Evolutionary conservation across 2,888 invertebrate species (phyloP).

Genomic region (Eilema griseolum): DNA sequence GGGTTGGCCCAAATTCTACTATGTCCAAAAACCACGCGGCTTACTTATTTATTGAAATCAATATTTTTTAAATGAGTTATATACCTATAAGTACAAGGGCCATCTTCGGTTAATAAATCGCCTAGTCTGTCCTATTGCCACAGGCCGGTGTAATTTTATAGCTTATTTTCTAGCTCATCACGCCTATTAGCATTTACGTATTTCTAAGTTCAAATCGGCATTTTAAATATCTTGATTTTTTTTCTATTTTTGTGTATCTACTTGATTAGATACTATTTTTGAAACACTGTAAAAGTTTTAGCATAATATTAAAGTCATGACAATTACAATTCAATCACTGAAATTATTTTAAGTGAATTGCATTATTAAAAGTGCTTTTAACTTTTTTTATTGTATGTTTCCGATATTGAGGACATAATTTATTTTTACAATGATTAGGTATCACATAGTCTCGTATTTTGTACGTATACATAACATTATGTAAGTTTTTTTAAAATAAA

Average conservation of each 20-base stretch:
- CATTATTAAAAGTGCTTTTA: conserved; percentile 72
- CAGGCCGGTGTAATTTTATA: background rate
- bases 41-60: background rate
- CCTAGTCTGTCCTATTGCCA: background rate
- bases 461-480: conserved; percentile 51
- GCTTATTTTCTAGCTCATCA: background rate
- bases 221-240: background rate
- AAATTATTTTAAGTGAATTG: conserved; percentile 63
- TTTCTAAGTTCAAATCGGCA: background rate
- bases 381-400: conserved; percentile 55
- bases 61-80: background rate
- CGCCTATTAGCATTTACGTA: background rate
- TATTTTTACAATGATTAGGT: conserved; percentile 50
- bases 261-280: no score
- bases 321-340: background rate
- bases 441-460: conserved; percentile 61
- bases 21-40: no score
- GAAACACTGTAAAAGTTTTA: background rate
- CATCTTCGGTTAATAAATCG: background rate
- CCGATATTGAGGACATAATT: conserved; percentile 55
- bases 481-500: conserved; percentile 50
- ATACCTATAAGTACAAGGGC: background rate
- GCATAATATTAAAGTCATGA: conserved; percentile 3
- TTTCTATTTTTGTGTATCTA: background rate
- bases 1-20: no score